A percentile compares a stretch with the other conserved stretches of the same genome.
Conservation (phyloP, 2,797 vertebrate genomes). For the Microctenopoma lineatum region DNA sequence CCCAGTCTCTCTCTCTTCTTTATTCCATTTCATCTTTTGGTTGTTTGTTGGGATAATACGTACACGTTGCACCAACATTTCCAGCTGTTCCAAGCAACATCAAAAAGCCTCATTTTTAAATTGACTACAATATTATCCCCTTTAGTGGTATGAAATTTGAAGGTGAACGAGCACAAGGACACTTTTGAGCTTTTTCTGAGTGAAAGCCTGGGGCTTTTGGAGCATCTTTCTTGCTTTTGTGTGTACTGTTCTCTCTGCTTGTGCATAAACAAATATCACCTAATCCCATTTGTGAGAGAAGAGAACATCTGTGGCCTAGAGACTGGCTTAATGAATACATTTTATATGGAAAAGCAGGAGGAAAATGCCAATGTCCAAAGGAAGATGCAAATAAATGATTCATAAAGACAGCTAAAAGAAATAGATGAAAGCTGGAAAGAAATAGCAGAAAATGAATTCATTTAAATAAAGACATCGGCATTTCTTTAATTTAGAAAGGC, state of each 20-base stretch:
- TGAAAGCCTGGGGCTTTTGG: slow-evolving; percentile 24
- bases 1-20: neutral
- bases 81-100: neutral
- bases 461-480: too few relatives aligned
- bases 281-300: slow-evolving; percentile 15
- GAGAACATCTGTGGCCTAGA: slow-evolving; percentile 2
- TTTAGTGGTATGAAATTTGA: slow-evolving; percentile 14
- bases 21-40: neutral
- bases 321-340: slow-evolving; percentile 8
- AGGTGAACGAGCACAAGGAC: slow-evolving; percentile 19
- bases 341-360: neutral
- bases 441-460: too few relatives aligned
- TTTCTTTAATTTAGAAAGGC: neutral
- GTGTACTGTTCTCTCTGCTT: slow-evolving; percentile 21
- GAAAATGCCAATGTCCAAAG: neutral
- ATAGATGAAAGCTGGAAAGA: neutral
- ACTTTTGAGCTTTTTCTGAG: slow-evolving; percentile 1
- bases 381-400: slow-evolving; percentile 2
- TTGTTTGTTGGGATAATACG: slow-evolving; percentile 11
- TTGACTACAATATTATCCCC: neutral
- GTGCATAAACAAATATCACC: slow-evolving; percentile 38
- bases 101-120: neutral
- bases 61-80: neutral
- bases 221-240: neutral
- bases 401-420: neutral